A percentile compares a stretch with the other conserved stretches of the same genome.
Conservation (phyloP, 2,113 vertebrate species). For the Pao palembangensis region DNA sequence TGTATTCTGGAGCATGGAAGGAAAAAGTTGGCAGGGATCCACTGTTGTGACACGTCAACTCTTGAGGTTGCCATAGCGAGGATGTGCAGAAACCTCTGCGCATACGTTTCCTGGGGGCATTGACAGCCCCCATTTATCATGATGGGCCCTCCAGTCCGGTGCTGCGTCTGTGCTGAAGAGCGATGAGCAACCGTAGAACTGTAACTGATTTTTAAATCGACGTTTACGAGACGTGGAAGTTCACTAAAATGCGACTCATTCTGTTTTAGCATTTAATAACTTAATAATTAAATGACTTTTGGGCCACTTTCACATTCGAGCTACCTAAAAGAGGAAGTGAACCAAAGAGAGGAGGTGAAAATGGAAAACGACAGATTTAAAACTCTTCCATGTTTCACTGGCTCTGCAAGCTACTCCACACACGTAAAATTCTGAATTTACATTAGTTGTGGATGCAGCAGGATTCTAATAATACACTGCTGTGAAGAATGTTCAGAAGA, state of each 20-base stretch:
- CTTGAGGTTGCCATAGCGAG: slow-evolving; percentile 43
- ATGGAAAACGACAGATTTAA: too few species aligned
- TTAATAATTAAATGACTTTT: not conserved
- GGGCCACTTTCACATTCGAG: not conserved
- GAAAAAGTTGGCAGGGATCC: slow-evolving; percentile 31
- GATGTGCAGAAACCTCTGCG: slow-evolving; percentile 54
- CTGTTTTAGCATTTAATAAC: not conserved
- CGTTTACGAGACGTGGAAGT: too few species aligned
- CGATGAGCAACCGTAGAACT: slow-evolving; percentile 41
- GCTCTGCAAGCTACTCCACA: too few species aligned
- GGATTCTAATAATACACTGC: too few species aligned
- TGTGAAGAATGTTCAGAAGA: too few species aligned
- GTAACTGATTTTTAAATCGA: too few species aligned
- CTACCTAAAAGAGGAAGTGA: not conserved
- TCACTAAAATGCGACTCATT: too few species aligned
- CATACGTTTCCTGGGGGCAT: slow-evolving; percentile 40
- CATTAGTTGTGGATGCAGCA: too few species aligned
- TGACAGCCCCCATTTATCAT: slow-evolving; percentile 68
- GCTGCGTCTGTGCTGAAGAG: slow-evolving; percentile 43
- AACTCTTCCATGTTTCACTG: too few species aligned
- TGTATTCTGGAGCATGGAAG: not conserved
- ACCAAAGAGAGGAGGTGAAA: not conserved
- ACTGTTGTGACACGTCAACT: slow-evolving; percentile 56
- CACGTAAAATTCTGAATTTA: too few species aligned
- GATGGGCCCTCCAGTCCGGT: slow-evolving; percentile 31